Percentiles rank a stretch among this genome's conserved stretches.
These are phyloP conservation scores for Drosophila virilis DNA, from an alignment of 1,140 invertebrate genomes.

Conservation along the genomic window DNA sequence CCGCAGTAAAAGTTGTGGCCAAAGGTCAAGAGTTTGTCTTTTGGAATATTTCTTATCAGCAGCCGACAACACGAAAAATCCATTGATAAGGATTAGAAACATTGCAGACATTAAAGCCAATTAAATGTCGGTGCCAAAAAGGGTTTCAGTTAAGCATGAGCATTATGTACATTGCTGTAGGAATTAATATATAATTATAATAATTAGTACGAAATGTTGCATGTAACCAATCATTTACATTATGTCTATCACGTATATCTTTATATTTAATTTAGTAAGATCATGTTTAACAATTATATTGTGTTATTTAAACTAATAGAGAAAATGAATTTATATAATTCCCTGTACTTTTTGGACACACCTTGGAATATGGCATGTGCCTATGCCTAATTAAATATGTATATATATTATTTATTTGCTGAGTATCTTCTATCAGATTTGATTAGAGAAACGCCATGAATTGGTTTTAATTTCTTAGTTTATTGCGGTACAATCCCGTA, in stretches of 20 bases:
- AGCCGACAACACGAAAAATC: slow-evolving; percentile 39
- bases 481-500: neutral
- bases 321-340: too few relatives aligned
- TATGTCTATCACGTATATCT: neutral
- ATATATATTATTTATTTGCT: too few relatives aligned
- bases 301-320: too few relatives aligned
- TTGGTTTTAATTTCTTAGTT: too few relatives aligned
- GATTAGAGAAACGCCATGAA: too few relatives aligned
- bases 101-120: slow-evolving; percentile 37
- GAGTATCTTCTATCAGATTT: too few relatives aligned
- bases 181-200: too few relatives aligned
- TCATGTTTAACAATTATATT: too few relatives aligned
- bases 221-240: neutral
- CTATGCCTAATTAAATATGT: too few relatives aligned
- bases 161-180: slow-evolving; percentile 8
- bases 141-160: neutral
- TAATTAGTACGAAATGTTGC: neutral
- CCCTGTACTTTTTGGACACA: too few relatives aligned
- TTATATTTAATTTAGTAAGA: neutral
- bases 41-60: slow-evolving; percentile 52
- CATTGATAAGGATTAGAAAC: slow-evolving; percentile 48
- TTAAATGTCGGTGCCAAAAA: slow-evolving; percentile 38
- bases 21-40: slow-evolving; percentile 57
- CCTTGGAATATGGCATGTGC: too few relatives aligned
- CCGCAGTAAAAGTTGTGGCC: slow-evolving; percentile 29